phyloP scores from a whole-genome alignment of 2,113 vertebrate species.

The Oreochromis spilurus region DNA sequence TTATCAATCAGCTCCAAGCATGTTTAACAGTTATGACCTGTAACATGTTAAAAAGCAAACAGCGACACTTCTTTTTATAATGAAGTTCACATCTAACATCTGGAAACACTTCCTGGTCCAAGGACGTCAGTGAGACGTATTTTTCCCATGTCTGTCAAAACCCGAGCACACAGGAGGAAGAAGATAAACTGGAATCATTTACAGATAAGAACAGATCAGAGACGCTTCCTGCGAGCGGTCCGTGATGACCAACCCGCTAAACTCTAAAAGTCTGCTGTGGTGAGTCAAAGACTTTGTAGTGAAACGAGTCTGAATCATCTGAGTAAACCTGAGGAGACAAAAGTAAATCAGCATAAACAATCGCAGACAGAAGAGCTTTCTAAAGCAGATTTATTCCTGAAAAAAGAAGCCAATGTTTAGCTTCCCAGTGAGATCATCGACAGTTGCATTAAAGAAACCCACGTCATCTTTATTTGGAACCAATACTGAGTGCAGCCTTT shows the following conservation, averaged over 20 bases:
- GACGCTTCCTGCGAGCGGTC: not conserved
- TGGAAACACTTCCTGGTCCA: not conserved
- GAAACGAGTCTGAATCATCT: not conserved
- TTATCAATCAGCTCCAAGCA: not conserved
- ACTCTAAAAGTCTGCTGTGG: not conserved
- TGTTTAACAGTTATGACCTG: rapidly evolving
- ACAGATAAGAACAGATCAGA: not conserved
- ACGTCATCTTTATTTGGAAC: not conserved
- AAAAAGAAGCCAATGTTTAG: not conserved
- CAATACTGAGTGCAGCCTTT: not conserved
- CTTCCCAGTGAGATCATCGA: not conserved
- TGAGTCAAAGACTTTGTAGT: not conserved
- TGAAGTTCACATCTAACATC: not conserved
- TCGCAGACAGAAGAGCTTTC: not conserved
- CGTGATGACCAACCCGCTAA: not conserved
- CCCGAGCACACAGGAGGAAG: not conserved
- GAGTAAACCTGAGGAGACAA: not conserved
- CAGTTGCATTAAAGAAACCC: not conserved
- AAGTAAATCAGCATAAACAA: not conserved
- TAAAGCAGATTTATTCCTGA: not conserved
- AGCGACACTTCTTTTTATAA: rapidly evolving
- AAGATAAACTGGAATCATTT: not conserved
- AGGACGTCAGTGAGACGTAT: not conserved
- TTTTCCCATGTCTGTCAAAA: not conserved
- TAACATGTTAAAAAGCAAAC: not conserved